These are phyloP conservation scores for Eptesicus fuscus DNA, from an alignment of 2,113 vertebrate genomes.

Conservation along the genomic window DNA sequence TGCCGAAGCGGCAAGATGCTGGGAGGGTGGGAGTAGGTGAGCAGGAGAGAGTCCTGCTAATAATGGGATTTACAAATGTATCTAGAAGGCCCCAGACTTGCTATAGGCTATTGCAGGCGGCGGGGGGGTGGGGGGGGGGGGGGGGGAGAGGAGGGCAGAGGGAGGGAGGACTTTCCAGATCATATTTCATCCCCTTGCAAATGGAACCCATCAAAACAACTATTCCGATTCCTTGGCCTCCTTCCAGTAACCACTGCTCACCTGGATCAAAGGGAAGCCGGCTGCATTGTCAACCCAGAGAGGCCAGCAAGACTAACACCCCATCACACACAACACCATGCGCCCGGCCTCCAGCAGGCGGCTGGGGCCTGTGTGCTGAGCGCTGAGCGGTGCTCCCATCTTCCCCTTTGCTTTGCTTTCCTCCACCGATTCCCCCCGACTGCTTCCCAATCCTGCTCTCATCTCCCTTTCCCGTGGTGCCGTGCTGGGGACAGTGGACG, in stretches of 20 bases:
- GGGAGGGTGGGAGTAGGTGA: background rate
- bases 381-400: background rate
- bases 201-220: background rate
- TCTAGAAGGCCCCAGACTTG: background rate
- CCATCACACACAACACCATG: rapidly evolving
- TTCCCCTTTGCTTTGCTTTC: background rate
- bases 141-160: too few relatives aligned
- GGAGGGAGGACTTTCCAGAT: background rate
- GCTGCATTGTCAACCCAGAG: background rate
- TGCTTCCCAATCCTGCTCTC: background rate
- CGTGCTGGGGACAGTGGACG: rapidly evolving
- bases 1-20: too few relatives aligned
- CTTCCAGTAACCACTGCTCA: background rate
- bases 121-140: background rate
- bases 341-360: background rate
- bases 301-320: background rate
- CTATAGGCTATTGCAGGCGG: background rate
- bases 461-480: background rate
- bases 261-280: background rate
- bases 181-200: background rate
- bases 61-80: background rate
- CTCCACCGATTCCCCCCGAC: background rate
- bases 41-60: background rate
- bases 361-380: background rate
- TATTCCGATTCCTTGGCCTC: background rate